Evolutionary conservation across 2,797 vertebrate species (phyloP).

Genomic region (Hafferia zeledoni): DNA sequence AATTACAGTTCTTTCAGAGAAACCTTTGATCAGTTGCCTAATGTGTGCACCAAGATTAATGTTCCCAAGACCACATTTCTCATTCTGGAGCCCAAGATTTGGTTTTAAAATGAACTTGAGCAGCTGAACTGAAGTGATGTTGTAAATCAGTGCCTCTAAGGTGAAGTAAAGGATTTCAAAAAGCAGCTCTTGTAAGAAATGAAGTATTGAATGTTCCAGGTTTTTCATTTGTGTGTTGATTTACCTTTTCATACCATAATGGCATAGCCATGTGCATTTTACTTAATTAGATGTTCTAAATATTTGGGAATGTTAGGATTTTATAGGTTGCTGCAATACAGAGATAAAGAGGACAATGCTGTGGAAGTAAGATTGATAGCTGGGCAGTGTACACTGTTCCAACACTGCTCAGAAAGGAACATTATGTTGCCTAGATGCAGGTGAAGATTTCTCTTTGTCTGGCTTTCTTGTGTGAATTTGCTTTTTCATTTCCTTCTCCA

Average conservation of each 20-base stretch:
- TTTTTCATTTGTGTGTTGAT: neutral
- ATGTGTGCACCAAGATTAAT: neutral
- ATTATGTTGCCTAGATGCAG: neutral
- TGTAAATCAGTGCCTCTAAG: neutral
- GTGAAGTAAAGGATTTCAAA: neutral
- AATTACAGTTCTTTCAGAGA: neutral
- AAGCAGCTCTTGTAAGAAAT: neutral
- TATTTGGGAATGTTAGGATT: neutral
- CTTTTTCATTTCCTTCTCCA: neutral
- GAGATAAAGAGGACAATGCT: slow-evolving; percentile 48
- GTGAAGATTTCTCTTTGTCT: slow-evolving; percentile 19
- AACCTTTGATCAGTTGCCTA: neutral
- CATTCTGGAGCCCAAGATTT: neutral
- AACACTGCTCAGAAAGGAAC: neutral
- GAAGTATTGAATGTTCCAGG: neutral
- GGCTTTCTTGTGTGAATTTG: neutral
- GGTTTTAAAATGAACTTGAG: neutral
- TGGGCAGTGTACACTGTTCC: neutral
- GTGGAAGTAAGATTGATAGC: slow-evolving; percentile 34
- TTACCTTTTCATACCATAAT: neutral
- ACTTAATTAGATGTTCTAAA: neutral
- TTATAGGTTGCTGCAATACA: slow-evolving; percentile 40
- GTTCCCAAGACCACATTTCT: neutral
- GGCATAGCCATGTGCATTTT: neutral
- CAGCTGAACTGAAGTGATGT: neutral